A percentile compares a stretch with the other conserved stretches of the same genome.
Conservation (phyloP, 2,113 vertebrate genomes). For the Eleginops maclovinus region DNA sequence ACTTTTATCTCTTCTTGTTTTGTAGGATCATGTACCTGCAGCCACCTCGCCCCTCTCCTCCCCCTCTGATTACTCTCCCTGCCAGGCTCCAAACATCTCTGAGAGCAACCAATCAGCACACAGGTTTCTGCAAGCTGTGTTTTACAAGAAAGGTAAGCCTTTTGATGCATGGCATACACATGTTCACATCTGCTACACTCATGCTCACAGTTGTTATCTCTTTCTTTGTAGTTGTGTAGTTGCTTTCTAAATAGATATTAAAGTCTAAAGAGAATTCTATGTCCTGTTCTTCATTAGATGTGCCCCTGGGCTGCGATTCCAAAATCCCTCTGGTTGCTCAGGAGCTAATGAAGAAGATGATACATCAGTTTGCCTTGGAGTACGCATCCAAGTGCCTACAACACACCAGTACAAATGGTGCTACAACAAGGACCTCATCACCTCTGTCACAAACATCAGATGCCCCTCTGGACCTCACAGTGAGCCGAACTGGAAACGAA, state of each 20-base stretch:
- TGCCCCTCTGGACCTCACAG: slow-evolving; percentile 96
- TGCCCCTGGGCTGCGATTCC: slow-evolving; percentile 94
- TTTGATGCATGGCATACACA: not conserved
- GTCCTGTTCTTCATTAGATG: slow-evolving; percentile 84
- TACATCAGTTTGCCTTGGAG: slow-evolving; percentile 97
- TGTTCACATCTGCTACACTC: not conserved
- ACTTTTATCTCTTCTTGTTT: not conserved
- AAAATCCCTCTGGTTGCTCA: slow-evolving; percentile 97
- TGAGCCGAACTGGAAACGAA: slow-evolving; percentile 88
- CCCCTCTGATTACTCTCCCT: slow-evolving; percentile 92
- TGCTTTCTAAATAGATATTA: not conserved
- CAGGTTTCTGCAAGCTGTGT: slow-evolving; percentile 98
- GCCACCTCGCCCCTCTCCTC: slow-evolving; percentile 92
- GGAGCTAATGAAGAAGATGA: slow-evolving; percentile 99
- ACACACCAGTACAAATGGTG: slow-evolving; percentile 89
- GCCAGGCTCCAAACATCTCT: slow-evolving; percentile 93
- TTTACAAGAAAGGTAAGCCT: slow-evolving; percentile 94
- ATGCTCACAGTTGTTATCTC: not conserved
- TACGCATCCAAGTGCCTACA: slow-evolving; percentile 97
- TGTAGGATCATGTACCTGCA: slow-evolving; percentile 88
- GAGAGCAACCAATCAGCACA: slow-evolving; percentile 95
- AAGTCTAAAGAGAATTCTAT: not conserved
- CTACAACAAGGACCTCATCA: slow-evolving; percentile 84
- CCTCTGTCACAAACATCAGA: slow-evolving; percentile 89
- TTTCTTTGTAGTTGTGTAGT: not conserved